These are phyloP conservation scores for Phocoena phocoena DNA, from an alignment of 2,113 vertebrate species.

Conservation along the genomic window DNA sequence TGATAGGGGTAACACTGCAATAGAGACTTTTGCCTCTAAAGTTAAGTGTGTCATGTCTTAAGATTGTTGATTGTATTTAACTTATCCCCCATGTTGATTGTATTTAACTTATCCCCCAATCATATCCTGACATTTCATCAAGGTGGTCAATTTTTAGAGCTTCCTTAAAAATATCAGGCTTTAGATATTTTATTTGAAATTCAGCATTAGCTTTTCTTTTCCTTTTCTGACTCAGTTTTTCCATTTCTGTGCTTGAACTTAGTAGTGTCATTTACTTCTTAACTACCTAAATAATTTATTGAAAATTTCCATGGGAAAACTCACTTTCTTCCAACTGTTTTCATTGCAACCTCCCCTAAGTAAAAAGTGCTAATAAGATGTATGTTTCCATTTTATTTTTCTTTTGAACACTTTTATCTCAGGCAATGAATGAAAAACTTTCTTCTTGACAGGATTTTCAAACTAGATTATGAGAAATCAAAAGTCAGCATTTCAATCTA, in stretches of 20 bases:
- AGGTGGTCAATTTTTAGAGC: not conserved
- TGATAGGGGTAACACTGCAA: not conserved
- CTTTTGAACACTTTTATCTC: not conserved
- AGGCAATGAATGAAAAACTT: not conserved
- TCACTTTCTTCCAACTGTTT: not conserved
- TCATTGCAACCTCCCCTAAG: not conserved
- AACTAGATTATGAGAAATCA: not conserved
- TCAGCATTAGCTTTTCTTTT: not conserved
- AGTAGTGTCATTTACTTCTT: not conserved
- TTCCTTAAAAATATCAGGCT: constrained; percentile 8
- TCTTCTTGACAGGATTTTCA: not conserved
- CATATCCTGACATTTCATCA: not conserved
- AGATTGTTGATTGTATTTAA: not conserved
- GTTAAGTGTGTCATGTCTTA: not conserved
- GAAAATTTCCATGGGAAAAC: not conserved
- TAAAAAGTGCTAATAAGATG: not conserved
- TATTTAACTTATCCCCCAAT: not conserved
- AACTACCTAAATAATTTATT: not conserved
- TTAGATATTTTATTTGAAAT: constrained; percentile 30
- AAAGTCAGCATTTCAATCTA: not conserved
- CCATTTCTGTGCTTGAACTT: not conserved
- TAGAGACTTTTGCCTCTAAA: not conserved
- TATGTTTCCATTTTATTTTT: not conserved
- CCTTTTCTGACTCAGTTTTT: not conserved
- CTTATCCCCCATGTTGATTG: not conserved